Evolutionary conservation across 1,140 invertebrate species (phyloP), one percentile per base, ranked within the genome.

Genomic region (Neuroterus valhalla): DNA sequence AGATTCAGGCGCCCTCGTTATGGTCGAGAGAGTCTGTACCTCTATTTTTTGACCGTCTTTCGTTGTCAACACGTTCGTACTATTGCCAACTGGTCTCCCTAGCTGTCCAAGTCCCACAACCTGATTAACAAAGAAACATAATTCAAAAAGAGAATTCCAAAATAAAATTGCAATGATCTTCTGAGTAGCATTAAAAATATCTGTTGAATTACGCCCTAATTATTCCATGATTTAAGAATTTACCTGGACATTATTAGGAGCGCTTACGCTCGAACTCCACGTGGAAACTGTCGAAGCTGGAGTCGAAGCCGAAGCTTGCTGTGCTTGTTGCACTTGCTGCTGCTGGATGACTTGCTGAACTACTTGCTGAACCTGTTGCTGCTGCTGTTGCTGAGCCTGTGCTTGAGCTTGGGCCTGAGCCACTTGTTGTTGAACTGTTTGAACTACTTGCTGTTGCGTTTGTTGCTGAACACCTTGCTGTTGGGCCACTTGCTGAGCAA

Each of bases 241-340:
- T 80, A 88, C 88, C 82, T 90, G 89, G 70, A 90, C 88, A 42
- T 89, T 90, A 68, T 80, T 87, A 17, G 86, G 88, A n/a, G 82
- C 79, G 50, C 81, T 81, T 12, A 84, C 86, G 66, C 82, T 86
- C 26, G 87, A 88, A 43, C 83, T 89, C 88, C 86, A 91, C 11
- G 87, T 90, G 2, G 86, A 87, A 68, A 81, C 87, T 2, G 85
- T 86, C 0, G 89, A 87, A 0, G 87, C 85, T n/a, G 89, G 88
- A 11, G 87, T 78, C 0, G 89, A 85, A 0, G 84, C 87, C 1
- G 85, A 81, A 1, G 87, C 89, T 48, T 90, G 83, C 75, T 92
- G 91, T 4, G 84, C 80, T 89, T 92, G 91, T 70, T 92, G 91
- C 72, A 91, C 91, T 76, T 91, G 90, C 21, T 90, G 90, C 72